Conservation (phyloP, 2,113 vertebrate genomes). For the Eretmodus cyanostictus region DNA sequence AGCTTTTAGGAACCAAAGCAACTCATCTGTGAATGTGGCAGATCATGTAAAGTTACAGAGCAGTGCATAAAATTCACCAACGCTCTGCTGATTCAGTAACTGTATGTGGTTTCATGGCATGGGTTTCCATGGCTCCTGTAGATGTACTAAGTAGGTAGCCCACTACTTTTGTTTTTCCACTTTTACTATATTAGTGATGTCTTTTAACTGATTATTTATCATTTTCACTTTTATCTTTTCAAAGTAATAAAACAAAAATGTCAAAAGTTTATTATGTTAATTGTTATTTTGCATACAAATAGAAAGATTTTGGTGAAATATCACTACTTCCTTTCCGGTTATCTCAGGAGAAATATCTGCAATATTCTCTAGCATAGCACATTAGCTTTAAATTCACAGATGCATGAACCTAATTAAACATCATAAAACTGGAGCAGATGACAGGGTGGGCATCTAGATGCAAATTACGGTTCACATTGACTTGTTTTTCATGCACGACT, state of each 20-base stretch:
- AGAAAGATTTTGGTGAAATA: neutral
- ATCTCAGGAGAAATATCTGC: neutral
- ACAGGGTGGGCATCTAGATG: neutral
- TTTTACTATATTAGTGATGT: neutral
- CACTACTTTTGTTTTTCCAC: fast-evolving
- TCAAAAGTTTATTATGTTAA: neutral
- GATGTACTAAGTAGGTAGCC: neutral
- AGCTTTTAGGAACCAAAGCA: neutral
- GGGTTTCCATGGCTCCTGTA: neutral
- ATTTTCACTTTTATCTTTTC: neutral
- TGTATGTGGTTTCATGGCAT: neutral
- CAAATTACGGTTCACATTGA: neutral
- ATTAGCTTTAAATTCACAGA: neutral
- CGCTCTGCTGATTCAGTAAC: neutral
- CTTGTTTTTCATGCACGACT: neutral
- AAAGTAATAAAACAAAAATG: neutral
- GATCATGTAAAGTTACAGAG: neutral
- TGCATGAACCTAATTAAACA: neutral
- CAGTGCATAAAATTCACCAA: neutral
- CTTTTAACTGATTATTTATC: neutral
- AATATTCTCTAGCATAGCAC: neutral
- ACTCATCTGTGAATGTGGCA: neutral
- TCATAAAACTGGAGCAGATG: neutral
- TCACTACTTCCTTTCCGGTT: neutral
- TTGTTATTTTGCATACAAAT: neutral